Base-by-base conservation (phyloP, 2,888 invertebrate species). In the Smittia sp. region DNA sequence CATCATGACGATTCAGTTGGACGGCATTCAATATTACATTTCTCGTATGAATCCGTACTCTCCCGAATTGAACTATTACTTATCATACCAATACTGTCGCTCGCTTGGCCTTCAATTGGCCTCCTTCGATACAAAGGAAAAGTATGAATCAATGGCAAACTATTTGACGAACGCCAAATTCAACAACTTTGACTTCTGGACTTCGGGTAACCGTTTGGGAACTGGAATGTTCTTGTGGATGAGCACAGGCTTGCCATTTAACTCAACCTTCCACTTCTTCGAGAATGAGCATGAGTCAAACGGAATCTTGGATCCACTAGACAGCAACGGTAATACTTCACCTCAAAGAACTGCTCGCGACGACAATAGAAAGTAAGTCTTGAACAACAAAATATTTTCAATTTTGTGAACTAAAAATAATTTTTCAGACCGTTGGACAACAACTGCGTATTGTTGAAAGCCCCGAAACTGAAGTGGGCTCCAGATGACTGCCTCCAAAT, bases 191-290 rank as follows among this genome's bases (percentile, higher is more conserved):
- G 92, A 93, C 80, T 93, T 92, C 82, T 94, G 93, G 93, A 93
- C 93, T 78, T 93, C 93, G 74, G 93, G 93, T 75, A 94, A 94
- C 82, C 89, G 91, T 77, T 84, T 94, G 74, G 93, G 93, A 39
- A 92, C 93, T 15, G 91, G 92, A 79, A 93, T 92, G 91, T 90
- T 91, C 82, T 84, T 93, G 75, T 94, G 93, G 93, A 92, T 93
- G 93, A 93, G 92, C 80, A 92, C 92, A 39, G 93, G 93, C 13
- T 83, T 92, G 75, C 92, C 93, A 39, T 92, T 93, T 84, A 93
- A 94, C 81, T 90, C 91, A 24, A 93, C 93, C n/a, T 93, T 93
- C 82, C 91, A 91, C 82, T 91, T 90, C 81, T 91, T 92, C 88
- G 84, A 85, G 78, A 85, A 89, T 78, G 81, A 86, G 74, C 85